Conservation (phyloP, 2,797 vertebrate species). For the Pterois miles region DNA sequence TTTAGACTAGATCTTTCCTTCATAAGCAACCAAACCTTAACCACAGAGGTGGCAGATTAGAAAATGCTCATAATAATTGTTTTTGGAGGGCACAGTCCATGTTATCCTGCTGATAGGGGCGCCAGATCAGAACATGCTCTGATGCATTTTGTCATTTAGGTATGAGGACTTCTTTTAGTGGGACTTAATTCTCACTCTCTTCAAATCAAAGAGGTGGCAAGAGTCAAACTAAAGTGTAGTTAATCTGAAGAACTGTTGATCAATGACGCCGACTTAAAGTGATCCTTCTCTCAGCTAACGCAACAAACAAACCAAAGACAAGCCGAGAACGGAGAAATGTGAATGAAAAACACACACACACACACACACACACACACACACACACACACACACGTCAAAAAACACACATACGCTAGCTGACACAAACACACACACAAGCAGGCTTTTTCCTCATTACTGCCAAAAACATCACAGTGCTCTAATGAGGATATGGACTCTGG, state of each 20-base stretch:
- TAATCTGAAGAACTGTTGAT: constrained; percentile 11
- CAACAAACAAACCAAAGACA: neutral
- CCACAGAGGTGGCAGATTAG: neutral
- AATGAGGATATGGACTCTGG: constrained; percentile 78
- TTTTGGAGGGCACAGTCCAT: neutral
- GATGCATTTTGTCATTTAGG: neutral
- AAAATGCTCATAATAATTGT: neutral
- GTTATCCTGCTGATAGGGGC: neutral
- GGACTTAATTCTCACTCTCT: neutral
- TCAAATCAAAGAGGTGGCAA: neutral
- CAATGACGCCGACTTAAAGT: constrained; percentile 28
- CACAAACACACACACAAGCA: constrained; percentile 18
- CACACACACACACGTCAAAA: neutral
- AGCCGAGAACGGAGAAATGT: constrained; percentile 14
- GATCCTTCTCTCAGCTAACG: constrained; percentile 17
- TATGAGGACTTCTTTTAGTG: neutral
- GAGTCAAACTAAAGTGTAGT: neutral
- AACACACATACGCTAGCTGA: constrained; percentile 6
- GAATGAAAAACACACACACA: constrained; percentile 22
- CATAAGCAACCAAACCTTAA: neutral
- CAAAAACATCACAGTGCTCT: constrained; percentile 76
- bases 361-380: no score
- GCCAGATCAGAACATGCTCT: neutral
- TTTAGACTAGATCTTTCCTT: neutral
- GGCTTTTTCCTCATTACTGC: constrained; percentile 74